phyloP scores from a whole-genome alignment of 2,113 vertebrate species.

The Hypanus sabinus region DNA sequence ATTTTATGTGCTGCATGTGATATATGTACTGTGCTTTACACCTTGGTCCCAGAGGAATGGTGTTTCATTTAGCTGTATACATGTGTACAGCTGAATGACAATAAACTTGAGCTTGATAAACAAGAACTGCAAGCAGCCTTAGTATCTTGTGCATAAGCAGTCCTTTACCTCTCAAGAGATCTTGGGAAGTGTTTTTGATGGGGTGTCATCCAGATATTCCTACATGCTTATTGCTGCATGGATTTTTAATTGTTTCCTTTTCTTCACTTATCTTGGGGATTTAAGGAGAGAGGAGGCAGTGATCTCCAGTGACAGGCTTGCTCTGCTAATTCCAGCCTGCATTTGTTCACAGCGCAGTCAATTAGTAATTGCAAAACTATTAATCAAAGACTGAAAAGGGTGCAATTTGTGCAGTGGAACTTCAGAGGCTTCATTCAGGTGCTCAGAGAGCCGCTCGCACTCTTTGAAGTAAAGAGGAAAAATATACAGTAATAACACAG shows the following conservation, averaged over 20 bases:
- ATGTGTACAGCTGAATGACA: too few species aligned
- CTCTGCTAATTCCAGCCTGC: not conserved
- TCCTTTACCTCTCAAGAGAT: not conserved
- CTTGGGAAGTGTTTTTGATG: not conserved
- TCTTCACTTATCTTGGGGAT: too few species aligned
- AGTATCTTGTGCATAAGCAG: too few species aligned
- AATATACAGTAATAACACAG: not conserved
- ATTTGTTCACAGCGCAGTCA: not conserved
- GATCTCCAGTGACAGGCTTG: not conserved
- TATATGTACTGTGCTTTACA: too few species aligned
- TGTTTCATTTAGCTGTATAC: too few species aligned
- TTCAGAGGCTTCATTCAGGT: not conserved
- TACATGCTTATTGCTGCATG: not conserved
- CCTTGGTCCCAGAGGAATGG: too few species aligned
- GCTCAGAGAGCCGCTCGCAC: not conserved
- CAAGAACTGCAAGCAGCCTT: too few species aligned
- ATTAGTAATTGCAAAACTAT: slow-evolving; percentile 24
- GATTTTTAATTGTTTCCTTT: not conserved
- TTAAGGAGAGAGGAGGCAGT: not conserved
- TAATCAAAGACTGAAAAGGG: not conserved
- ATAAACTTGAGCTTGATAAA: too few species aligned
- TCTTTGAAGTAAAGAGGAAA: not conserved
- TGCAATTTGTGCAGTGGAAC: not conserved
- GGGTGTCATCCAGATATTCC: not conserved
- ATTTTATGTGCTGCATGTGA: too few species aligned